Evolutionary conservation across 2,113 vertebrate species (phyloP), one percentile per base, ranked within the genome.

Genomic region (Burhinus oedicnemus): DNA sequence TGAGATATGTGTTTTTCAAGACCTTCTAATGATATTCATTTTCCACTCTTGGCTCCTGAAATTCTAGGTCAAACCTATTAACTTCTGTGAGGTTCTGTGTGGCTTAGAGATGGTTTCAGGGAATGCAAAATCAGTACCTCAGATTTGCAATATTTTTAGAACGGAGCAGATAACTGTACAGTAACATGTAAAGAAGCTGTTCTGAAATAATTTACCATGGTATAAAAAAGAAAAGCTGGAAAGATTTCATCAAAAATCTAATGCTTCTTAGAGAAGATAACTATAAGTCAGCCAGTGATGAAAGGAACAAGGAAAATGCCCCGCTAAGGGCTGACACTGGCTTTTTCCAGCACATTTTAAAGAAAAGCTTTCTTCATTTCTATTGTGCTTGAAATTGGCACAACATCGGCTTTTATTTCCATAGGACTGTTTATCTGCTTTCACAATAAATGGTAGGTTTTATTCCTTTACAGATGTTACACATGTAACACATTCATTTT

Each of bases 1-100:
- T 69, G 58, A 90, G 62, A 54, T 78, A 92, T 12, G 30, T 87
- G 65, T 85, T 93, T 95, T 96, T 89, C 83, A 89, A 85, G 45
- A 69, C 62, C 80, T 87, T 69, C 47, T 91, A 95, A 93, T 52
- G 54, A 60, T 74, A 68, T 20, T 93, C 22, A 52, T 93, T 95
- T 95, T 96, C 87, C 78, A 80, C 82, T 90, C 16, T 34, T 83
- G 78, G 91, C 55, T 95, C 55, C 75, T 86, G 84, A 95, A 96
- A 93, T 94, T 88, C 81, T 94, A 80, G 91, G 96, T 96, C 95
- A 93, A 95, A 87, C 54, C 58, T 89, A 87, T 97, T 97, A 95
- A 95, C 58, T 95, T 94, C 74, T 82, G 23, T 82, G 83, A 91
- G 54, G 75, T 66, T 90, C 52, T 83, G 11, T 75, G 55, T 77